Evolutionary conservation across 2,888 invertebrate species (phyloP).

Genomic region (Melieria crassipennis): DNA sequence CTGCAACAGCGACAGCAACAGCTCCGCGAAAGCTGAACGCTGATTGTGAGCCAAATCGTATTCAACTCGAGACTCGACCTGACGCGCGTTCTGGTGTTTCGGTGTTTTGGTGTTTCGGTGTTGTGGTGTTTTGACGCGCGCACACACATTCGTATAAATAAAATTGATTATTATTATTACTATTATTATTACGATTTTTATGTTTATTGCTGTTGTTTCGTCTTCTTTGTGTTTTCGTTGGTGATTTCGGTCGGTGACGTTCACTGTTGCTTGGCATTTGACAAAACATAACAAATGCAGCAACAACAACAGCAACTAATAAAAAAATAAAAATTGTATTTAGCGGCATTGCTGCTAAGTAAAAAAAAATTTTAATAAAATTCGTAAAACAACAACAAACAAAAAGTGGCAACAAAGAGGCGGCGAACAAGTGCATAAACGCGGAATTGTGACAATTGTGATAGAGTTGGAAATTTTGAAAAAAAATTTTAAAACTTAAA

Average conservation of each 20-base stretch:
- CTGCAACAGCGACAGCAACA: constrained; percentile 25
- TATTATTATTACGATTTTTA: constrained; percentile 46
- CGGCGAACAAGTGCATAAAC: no score
- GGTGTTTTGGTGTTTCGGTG: not conserved
- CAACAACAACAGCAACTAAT: constrained; percentile 44
- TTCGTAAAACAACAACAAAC: not conserved
- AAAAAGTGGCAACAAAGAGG: not conserved
- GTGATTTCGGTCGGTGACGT: no score
- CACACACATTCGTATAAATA: constrained; percentile 29
- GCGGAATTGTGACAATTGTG: no score
- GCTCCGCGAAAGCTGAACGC: constrained; percentile 16
- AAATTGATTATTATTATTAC: constrained; percentile 46
- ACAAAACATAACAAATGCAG: not conserved
- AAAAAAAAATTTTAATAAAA: constrained; percentile 2
- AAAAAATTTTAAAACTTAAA: no score
- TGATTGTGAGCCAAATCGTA: constrained; percentile 8
- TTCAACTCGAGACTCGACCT: constrained; percentile 14
- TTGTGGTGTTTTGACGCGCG: constrained; percentile 22
- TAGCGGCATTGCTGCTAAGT: no score
- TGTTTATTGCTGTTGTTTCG: constrained; percentile 33
- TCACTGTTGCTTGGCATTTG: no score
- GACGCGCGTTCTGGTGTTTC: no score
- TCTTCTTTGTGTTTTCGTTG: no score
- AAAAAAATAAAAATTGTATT: constrained; percentile 13
- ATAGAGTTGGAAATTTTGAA: no score